Evolutionary conservation across 2,888 invertebrate genomes (phyloP).

Genomic region (Amblyjoppa fuscipennis): DNA sequence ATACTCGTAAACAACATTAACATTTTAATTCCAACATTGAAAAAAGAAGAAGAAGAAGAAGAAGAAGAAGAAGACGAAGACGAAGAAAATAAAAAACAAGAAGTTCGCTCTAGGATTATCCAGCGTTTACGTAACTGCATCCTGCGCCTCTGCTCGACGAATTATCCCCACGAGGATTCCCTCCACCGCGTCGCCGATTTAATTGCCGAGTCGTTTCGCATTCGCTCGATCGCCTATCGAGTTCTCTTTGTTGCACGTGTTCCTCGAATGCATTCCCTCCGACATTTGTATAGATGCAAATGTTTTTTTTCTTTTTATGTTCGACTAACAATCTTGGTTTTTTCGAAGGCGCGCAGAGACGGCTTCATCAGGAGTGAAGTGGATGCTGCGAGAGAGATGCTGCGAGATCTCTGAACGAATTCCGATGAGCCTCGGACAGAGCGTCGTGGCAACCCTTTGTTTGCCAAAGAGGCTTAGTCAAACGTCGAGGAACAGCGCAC

Average conservation of each 20-base stretch:
- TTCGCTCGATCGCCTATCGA: neutral
- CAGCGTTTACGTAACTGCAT: constrained; percentile 37
- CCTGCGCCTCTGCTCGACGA: constrained; percentile 17
- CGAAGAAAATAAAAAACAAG: too few relatives aligned
- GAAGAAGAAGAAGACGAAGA: too few relatives aligned
- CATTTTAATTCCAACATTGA: neutral
- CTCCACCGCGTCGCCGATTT: neutral
- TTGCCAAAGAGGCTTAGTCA: constrained; percentile 73
- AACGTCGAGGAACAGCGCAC: constrained; percentile 71
- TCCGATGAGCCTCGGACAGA: constrained; percentile 72
- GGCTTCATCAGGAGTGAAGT: constrained; percentile 11
- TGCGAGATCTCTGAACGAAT: constrained; percentile 75
- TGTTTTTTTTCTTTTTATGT: too few relatives aligned
- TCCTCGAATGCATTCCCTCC: too few relatives aligned
- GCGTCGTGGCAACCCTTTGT: constrained; percentile 73
- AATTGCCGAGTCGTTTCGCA: constrained; percentile 34
- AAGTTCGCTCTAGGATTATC: constrained; percentile 6
- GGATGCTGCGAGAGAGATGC: constrained; percentile 43
- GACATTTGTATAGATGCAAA: too few relatives aligned
- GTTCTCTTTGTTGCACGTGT: neutral
- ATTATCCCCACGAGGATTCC: constrained; percentile 31
- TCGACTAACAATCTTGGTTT: too few relatives aligned
- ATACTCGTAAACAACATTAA: constrained; percentile 15
- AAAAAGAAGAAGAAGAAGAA: neutral
- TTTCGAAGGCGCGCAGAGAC: neutral